These are phyloP conservation scores for Chloroceryle amazona DNA, from an alignment of 2,797 vertebrate species.

Conservation along the genomic window DNA sequence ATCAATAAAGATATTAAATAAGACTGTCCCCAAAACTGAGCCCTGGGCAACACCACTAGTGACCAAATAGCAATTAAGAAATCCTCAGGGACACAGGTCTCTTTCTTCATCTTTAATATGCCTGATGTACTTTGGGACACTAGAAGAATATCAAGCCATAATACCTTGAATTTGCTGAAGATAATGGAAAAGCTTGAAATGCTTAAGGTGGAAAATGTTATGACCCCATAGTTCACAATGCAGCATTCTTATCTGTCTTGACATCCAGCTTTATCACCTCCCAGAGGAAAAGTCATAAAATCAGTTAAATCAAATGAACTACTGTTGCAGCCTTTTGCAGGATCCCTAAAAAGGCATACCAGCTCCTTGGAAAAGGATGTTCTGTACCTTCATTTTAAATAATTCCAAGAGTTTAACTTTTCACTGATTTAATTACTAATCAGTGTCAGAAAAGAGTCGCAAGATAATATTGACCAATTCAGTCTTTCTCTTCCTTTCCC, in stretches of 20 bases:
- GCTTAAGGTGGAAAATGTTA: background rate
- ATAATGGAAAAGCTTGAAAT: background rate
- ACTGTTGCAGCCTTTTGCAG: background rate
- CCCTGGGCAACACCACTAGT: no score
- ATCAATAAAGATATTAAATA: no score
- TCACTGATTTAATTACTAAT: slow-evolving; percentile 7
- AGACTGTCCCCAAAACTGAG: no score
- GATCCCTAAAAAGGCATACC: background rate
- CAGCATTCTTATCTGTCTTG: background rate
- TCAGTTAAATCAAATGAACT: slow-evolving; percentile 28
- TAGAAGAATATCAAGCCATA: background rate
- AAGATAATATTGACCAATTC: slow-evolving; percentile 7
- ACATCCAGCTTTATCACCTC: slow-evolving; percentile 20
- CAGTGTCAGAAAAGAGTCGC: background rate
- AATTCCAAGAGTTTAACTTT: background rate
- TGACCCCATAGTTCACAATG: background rate
- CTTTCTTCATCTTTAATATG: background rate
- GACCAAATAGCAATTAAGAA: background rate
- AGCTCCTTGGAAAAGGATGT: background rate
- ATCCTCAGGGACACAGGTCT: background rate
- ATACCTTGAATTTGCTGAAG: background rate
- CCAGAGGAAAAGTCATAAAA: slow-evolving; percentile 19
- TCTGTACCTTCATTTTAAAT: background rate
- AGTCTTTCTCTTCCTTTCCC: background rate
- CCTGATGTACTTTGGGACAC: background rate